Percentiles rank a stretch among this genome's conserved stretches.
phyloP scores from a whole-genome alignment of 2,113 vertebrate species.

The Tetrao urogallus region DNA sequence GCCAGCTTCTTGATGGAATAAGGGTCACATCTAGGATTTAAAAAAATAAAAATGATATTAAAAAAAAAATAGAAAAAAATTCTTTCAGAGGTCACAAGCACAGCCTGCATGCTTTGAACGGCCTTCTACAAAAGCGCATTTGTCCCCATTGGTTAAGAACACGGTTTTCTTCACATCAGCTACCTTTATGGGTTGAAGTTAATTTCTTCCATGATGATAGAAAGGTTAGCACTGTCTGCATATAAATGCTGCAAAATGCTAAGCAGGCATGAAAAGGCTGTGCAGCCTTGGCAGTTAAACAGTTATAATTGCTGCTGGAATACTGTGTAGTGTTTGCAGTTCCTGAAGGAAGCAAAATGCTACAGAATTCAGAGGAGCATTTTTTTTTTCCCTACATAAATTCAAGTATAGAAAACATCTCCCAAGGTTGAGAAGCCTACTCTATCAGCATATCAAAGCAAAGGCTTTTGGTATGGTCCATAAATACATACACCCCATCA shows the following conservation, averaged over 20 bases:
- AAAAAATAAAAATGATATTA: neutral
- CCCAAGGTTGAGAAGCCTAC: neutral
- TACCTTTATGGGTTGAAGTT: neutral
- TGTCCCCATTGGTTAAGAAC: neutral
- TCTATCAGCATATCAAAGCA: neutral
- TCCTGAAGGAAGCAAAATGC: neutral
- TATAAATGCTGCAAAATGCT: slow-evolving; percentile 28
- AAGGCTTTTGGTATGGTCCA: neutral
- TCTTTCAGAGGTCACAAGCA: neutral
- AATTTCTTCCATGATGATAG: neutral
- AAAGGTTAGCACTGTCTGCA: neutral
- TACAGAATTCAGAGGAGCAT: neutral
- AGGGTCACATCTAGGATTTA: neutral
- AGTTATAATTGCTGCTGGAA: neutral
- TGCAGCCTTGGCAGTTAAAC: slow-evolving; percentile 25
- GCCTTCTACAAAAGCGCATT: neutral
- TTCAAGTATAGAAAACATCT: neutral
- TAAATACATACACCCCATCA: neutral
- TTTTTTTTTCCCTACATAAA: neutral
- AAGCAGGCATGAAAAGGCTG: slow-evolving; percentile 45
- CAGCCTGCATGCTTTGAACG: neutral
- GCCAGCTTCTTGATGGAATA: neutral
- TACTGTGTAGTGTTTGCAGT: neutral
- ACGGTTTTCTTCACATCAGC: neutral
- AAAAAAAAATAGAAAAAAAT: neutral